Evolutionary conservation across 2,113 vertebrate genomes (phyloP).

Genomic region (Oxygymnocypris stewartii): DNA sequence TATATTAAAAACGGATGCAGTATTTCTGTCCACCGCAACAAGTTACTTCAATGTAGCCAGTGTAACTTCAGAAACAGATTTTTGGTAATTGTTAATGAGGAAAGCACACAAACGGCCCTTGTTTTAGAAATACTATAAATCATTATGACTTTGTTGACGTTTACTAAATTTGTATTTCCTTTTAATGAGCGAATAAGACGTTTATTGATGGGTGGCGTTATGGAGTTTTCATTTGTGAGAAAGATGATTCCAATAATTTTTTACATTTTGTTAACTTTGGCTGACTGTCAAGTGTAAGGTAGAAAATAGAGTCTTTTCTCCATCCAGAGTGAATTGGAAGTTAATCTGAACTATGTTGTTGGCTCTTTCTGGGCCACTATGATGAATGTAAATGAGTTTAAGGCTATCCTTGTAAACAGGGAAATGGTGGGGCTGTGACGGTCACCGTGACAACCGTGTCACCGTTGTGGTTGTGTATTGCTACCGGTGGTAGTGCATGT

Average conservation of each 20-base stretch:
- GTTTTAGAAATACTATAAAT: slow-evolving; percentile 7
- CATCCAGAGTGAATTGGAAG: not conserved
- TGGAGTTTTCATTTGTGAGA: slow-evolving; percentile 21
- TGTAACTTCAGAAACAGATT: not conserved
- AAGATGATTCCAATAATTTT: slow-evolving; percentile 6
- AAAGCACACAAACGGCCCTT: not conserved
- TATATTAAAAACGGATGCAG: not conserved
- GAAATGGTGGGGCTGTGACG: too few relatives aligned
- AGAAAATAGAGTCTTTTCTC: not conserved
- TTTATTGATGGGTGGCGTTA: slow-evolving; percentile 1
- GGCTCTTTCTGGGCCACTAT: not conserved
- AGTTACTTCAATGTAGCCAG: not conserved
- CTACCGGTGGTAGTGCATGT: too few relatives aligned
- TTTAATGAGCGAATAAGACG: slow-evolving; percentile 11
- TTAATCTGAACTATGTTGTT: not conserved
- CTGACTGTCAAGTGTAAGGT: not conserved
- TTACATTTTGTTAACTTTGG: not conserved
- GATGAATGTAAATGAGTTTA: not conserved
- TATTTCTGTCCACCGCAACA: not conserved
- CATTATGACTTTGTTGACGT: not conserved
- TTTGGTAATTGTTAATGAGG: not conserved
- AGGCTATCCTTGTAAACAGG: not conserved
- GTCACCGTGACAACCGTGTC: too few relatives aligned
- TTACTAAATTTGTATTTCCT: slow-evolving; percentile 7
- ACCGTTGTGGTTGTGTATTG: too few relatives aligned